A percentile compares a stretch with the other conserved stretches of the same genome.
These are phyloP conservation scores for Otolemur crassicaudatus DNA, from an alignment of 2,797 vertebrate species.

Conservation along the genomic window DNA sequence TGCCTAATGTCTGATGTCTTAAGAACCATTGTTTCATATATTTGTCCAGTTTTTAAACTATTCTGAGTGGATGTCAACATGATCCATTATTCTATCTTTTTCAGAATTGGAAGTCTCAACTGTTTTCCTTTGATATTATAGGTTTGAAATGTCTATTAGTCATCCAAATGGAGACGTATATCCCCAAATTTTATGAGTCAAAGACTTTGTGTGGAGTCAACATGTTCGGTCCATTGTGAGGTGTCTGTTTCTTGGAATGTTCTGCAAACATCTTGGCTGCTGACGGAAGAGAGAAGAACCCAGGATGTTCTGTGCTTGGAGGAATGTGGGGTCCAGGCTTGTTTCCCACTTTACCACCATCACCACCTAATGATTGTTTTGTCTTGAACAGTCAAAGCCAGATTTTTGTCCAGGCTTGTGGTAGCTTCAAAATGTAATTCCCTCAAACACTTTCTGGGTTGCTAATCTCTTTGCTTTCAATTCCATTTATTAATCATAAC, in stretches of 20 bases:
- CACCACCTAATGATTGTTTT: neutral
- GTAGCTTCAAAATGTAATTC: slow-evolving; percentile 51
- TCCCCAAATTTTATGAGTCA: slow-evolving; percentile 38
- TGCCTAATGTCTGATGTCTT: neutral
- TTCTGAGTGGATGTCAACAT: neutral
- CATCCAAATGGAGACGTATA: neutral
- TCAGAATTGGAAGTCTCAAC: slow-evolving; percentile 3
- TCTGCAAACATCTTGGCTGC: neutral
- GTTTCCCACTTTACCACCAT: neutral
- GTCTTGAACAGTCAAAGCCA: slow-evolving; percentile 1
- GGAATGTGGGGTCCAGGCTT: neutral
- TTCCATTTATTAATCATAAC: slow-evolving; percentile 55
- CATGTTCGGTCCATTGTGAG: neutral
- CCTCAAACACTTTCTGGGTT: neutral
- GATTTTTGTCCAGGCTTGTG: slow-evolving; percentile 35
- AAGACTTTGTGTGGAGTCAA: neutral
- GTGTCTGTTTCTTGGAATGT: slow-evolving; percentile 41
- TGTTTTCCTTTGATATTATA: neutral
- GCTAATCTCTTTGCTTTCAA: slow-evolving; percentile 53
- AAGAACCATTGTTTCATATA: neutral
- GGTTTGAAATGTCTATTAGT: slow-evolving; percentile 41
- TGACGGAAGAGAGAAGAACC: slow-evolving; percentile 9
- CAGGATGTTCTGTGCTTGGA: neutral
- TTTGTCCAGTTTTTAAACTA: neutral
- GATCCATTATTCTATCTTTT: neutral